Percentiles rank a stretch among this genome's conserved stretches.
These are phyloP conservation scores for Trachymyrmex septentrionalis DNA, from an alignment of 1,140 invertebrate species.

Conservation along the genomic window DNA sequence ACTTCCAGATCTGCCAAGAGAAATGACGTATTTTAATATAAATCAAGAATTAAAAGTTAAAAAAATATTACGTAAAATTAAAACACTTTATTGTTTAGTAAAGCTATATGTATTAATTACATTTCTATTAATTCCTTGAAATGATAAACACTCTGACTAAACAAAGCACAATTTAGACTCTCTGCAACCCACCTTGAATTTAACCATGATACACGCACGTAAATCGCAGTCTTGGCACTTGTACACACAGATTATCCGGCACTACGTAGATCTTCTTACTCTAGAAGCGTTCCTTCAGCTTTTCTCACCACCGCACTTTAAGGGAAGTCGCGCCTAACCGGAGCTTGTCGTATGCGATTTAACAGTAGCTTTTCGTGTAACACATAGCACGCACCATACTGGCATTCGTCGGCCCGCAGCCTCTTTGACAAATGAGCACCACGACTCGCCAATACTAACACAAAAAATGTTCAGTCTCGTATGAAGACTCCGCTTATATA, in stretches of 20 bases:
- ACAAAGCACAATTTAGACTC: background rate
- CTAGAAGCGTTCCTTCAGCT: conserved; percentile 1
- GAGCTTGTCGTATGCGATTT: conserved; percentile 58
- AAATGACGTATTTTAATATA: background rate
- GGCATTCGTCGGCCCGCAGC: conserved; percentile 61
- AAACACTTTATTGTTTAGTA: background rate
- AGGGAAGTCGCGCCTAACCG: conserved; percentile 57
- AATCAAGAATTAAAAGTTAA: conserved; percentile 3
- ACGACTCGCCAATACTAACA: conserved; percentile 69
- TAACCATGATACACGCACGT: conserved; percentile 80
- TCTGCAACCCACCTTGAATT: conserved; percentile 80
- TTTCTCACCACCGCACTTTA: conserved; percentile 54
- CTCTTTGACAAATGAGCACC: conserved; percentile 55
- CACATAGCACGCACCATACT: conserved; percentile 79
- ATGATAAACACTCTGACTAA: background rate
- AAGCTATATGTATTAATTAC: background rate
- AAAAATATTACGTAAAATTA: background rate
- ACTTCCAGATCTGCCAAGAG: background rate
- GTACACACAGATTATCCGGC: conserved; percentile 64
- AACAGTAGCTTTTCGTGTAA: conserved; percentile 62
- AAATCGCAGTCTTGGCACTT: conserved; percentile 69
- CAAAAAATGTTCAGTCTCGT: conserved; percentile 83
- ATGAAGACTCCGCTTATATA: conserved; percentile 83
- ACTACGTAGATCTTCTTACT: conserved; percentile 17
- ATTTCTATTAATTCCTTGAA: conserved; percentile 1